phyloP scores from a whole-genome alignment of 1,140 invertebrate genomes.

The Drosophila erecta region DNA sequence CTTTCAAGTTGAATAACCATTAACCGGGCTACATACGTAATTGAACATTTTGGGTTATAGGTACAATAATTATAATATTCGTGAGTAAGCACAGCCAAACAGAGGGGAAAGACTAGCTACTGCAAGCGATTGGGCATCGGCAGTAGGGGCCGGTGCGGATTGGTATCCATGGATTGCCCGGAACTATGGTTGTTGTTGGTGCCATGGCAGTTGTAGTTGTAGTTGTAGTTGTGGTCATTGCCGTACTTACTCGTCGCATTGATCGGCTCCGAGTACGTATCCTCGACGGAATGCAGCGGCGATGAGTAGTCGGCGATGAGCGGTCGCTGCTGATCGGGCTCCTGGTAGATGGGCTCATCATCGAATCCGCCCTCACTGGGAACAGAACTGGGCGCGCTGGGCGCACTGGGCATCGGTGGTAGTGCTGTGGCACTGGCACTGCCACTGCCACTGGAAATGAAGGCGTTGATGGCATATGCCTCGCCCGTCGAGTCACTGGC shows the following conservation, averaged over 20 bases:
- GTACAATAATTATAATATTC: too few species aligned
- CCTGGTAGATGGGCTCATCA: constrained; percentile 64
- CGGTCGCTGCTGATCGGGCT: constrained; percentile 67
- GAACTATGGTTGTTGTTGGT: not conserved
- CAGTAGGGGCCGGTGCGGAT: not conserved
- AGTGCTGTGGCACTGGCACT: not conserved
- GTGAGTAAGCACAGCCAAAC: too few species aligned
- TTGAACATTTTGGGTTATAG: not conserved
- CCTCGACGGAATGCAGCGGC: constrained; percentile 40
- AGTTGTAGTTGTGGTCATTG: not conserved
- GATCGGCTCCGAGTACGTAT: constrained; percentile 64
- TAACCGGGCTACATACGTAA: not conserved
- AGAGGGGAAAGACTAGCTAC: not conserved
- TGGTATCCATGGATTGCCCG: too few species aligned
- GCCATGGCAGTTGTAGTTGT: too few species aligned
- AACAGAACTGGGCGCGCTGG: constrained; percentile 27
- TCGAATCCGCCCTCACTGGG: not conserved
- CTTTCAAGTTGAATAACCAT: too few species aligned
- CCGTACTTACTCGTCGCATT: constrained; percentile 54
- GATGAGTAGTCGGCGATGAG: constrained; percentile 63
- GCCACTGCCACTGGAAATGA: not conserved
- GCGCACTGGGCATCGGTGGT: too few species aligned
- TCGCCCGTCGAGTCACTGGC: not conserved
- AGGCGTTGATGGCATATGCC: not conserved
- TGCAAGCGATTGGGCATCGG: not conserved